Evolutionary conservation across 2,888 invertebrate genomes (phyloP), one percentile per base, ranked within the genome.

Genomic region (Drosophila nigricruria): DNA sequence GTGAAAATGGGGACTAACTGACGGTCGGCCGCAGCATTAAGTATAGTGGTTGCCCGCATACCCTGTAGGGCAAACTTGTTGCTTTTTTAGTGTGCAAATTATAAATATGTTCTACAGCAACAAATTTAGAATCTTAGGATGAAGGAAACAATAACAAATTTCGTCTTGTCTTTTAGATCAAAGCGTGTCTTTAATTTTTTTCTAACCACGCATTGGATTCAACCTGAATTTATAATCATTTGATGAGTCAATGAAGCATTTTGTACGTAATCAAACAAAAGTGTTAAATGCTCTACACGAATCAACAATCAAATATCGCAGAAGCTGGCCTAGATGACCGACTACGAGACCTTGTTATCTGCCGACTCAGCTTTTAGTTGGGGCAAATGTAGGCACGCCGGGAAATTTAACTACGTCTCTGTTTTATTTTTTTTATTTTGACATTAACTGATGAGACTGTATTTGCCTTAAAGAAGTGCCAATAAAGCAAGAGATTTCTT

Each of bases 401-500:
- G n/a, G n/a, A n/a, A n/a, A n/a, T n/a, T n/a, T n/a, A n/a, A n/a
- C n/a, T n/a, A n/a, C n/a, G n/a, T n/a, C n/a, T n/a, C n/a, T n/a
- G n/a, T n/a, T n/a, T n/a, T n/a, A n/a, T n/a, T n/a, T n/a, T n/a
- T n/a, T n/a, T n/a, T n/a, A n/a, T n/a, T n/a, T n/a, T n/a, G n/a
- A n/a, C n/a, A n/a, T 52, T 23, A 36, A 23, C 10, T 10, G 12
- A 32, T 52, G 5, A 16, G n/a, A 27, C 27, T 14, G 1, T 43
- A 12, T n/a, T 27, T 27, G 5, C 27, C 53, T 38, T 23, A 5
- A 38, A 25, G 58, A 73, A 72, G 67, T 81, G 45, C 49, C 69
- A 78, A 66, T 38, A 42, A 47, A 63, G 57, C 18, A 38, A 66
- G 67, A 62, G 59, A 82, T 72, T 85, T 75, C 70, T 73, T 65